phyloP scores from a whole-genome alignment of 2,113 vertebrate species.

The Typhlomys cinereus region DNA sequence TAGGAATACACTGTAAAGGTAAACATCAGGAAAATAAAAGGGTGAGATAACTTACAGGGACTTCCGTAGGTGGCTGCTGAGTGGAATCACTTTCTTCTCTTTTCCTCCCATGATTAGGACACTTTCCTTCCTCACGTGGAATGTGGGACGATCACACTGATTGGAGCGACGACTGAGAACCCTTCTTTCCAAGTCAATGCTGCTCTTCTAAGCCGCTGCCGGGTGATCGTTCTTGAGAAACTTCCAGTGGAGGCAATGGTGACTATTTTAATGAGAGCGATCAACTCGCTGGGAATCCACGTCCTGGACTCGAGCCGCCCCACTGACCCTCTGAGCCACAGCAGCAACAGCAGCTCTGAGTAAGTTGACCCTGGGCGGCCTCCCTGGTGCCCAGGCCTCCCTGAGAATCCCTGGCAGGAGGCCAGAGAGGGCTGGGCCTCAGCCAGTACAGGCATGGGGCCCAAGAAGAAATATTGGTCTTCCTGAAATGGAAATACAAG shows the following conservation, averaged over 20 bases:
- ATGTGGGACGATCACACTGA: constrained; percentile 95
- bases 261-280: constrained; percentile 90
- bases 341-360: constrained; percentile 84
- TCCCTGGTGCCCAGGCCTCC: constrained; percentile 81
- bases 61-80: constrained; percentile 76
- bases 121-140: constrained; percentile 96
- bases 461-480: constrained; percentile 47
- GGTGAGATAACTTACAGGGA: constrained; percentile 78
- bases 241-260: constrained; percentile 93
- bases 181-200: constrained; percentile 98
- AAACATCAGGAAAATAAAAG: not conserved
- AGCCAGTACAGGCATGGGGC: constrained; percentile 46
- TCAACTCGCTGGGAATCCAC: constrained; percentile 90
- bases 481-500: constrained; percentile 45
- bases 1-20: not conserved
- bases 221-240: constrained; percentile 96
- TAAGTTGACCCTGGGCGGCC: constrained; percentile 88
- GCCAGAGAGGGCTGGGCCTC: constrained; percentile 77
- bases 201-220: constrained; percentile 95
- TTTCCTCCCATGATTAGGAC: constrained; percentile 90
- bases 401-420: constrained; percentile 82
- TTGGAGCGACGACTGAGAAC: constrained; percentile 98
- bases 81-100: constrained; percentile 80
- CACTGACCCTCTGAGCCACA: constrained; percentile 81
- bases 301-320: constrained; percentile 83